Conservation (phyloP, 1,140 invertebrate species). For the Arion vulgaris region DNA sequence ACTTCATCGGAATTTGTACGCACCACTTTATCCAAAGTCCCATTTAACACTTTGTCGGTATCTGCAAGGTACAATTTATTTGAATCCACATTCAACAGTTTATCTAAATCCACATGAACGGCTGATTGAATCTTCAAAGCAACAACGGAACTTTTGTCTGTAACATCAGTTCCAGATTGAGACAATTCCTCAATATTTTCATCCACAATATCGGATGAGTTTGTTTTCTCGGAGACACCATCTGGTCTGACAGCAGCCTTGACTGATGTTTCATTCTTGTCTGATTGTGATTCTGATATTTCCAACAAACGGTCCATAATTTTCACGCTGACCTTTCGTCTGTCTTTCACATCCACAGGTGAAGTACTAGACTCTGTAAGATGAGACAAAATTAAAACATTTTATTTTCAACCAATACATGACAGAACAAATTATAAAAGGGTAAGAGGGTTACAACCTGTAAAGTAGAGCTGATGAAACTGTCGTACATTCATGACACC, state of each 20-base stretch:
- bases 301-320: constrained; percentile 64
- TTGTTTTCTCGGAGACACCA: constrained; percentile 41
- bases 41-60: no score
- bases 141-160: constrained; percentile 43
- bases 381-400: neutral
- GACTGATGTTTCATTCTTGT: constrained; percentile 39
- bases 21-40: no score
- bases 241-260: constrained; percentile 20
- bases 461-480: no score
- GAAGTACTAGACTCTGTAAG: constrained; percentile 52
- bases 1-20: no score
- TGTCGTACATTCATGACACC: no score
- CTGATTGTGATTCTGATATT: constrained; percentile 60
- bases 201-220: constrained; percentile 30
- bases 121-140: constrained; percentile 42
- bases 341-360: constrained; percentile 43
- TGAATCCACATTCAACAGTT: neutral
- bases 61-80: no score
- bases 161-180: constrained; percentile 35
- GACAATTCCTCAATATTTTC: constrained; percentile 56
- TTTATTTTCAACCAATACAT: no score
- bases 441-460: no score
- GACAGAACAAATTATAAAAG: no score
- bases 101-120: constrained; percentile 29
- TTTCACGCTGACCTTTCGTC: constrained; percentile 41